These are phyloP conservation scores for Dendrolimus pini DNA, from an alignment of 2,888 invertebrate species.

Conservation along the genomic window DNA sequence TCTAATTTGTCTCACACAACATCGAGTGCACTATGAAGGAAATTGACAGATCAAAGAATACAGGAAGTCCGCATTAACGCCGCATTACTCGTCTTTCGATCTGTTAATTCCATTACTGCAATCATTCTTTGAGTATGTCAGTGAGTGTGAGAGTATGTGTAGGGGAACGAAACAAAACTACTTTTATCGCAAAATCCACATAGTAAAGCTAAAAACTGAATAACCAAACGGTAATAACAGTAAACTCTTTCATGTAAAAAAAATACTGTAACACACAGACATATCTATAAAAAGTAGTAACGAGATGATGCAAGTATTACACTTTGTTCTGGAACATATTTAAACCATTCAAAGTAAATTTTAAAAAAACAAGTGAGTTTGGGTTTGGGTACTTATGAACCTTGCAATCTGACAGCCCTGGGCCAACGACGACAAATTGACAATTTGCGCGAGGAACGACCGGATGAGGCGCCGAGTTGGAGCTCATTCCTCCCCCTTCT, in stretches of 20 bases:
- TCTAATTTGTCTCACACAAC: constrained; percentile 39
- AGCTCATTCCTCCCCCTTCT: constrained; percentile 57
- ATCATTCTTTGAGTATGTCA: background rate
- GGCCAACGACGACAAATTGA: constrained; percentile 57
- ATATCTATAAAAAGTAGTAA: too few relatives aligned
- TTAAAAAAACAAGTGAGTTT: too few relatives aligned
- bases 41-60: constrained; percentile 64
- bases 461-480: constrained; percentile 65
- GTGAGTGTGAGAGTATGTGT: constrained; percentile 3
- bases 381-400: constrained; percentile 22
- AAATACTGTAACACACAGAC: too few relatives aligned
- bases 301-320: too few relatives aligned
- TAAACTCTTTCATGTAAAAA: too few relatives aligned
- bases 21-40: constrained; percentile 55
- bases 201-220: too few relatives aligned
- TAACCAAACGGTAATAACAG: too few relatives aligned
- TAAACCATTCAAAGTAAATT: too few relatives aligned
- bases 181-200: too few relatives aligned
- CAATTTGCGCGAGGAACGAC: constrained; percentile 64
- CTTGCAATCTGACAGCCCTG: constrained; percentile 54
- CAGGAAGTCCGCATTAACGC: constrained; percentile 67
- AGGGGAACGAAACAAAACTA: too few relatives aligned
- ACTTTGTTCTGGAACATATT: too few relatives aligned
- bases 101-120: constrained; percentile 30
- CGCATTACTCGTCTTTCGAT: constrained; percentile 49